Evolutionary conservation across 2,888 invertebrate genomes (phyloP), one percentile per base, ranked within the genome.

Genomic region (Eilema caniola): DNA sequence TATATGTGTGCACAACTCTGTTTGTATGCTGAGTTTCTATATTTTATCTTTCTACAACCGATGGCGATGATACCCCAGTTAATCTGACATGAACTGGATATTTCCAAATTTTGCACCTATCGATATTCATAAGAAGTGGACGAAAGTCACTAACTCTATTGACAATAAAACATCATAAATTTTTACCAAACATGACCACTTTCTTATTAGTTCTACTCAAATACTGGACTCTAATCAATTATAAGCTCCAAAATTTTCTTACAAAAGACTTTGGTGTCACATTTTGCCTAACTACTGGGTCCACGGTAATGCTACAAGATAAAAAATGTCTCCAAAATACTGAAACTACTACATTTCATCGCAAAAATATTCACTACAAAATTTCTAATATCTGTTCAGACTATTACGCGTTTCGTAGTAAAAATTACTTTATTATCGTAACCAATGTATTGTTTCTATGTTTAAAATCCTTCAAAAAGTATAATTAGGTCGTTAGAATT

Each of bases 291-390:
- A 86, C 93, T 95, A 95, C 88, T 92, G 92, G 93, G 91, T 92
- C 92, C 91, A 86, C 84, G 86, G 86, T 90, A 91, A 85, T 81
- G 83, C 92, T 93, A 92, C 82, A 74, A 81, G 87, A 90, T 76
- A 77, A 83, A 90, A 94, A 92, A 87, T 83, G 88, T 89, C 85
- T 94, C 93, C 90, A 94, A 95, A 95, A 95, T 94, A 94, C 91
- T 88, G 93, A 88, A 83, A 85, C 91, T 91, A 92, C 91, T 92
- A 93, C 92, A 89, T 87, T 88, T 88, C 75, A 81, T 92, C 87
- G 86, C 90, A 92, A 93, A 93, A 93, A 94, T 93, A 94, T 89
- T 78, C 73, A 89, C 92, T 93, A 93, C 89, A 85, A 91, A 91
- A 88, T 87, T 78, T 91, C 88, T 90, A 91, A 89, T 84, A 86